Evolutionary conservation across 2,113 vertebrate species (phyloP), one percentile per base, ranked within the genome.

Genomic region (Smithornis capensis): DNA sequence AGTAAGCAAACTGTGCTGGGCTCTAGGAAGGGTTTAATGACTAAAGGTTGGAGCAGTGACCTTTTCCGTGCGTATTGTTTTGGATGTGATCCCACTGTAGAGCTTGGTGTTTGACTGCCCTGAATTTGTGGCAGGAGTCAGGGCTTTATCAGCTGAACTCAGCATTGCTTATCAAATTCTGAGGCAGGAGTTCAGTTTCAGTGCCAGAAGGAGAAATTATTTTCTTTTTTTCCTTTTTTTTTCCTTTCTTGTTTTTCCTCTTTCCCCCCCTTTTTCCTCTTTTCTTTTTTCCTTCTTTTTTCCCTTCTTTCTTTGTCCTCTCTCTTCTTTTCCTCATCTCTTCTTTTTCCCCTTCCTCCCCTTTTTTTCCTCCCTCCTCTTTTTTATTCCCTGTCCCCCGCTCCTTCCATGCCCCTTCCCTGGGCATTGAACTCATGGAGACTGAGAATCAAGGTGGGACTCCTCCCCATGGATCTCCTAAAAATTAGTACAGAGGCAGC

Each of bases 21-120:
- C 60, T 93, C 31, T 60, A 57, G 83, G 69, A 94, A 84, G 76
- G 77, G 53, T 45, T 93, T 94, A 87, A 93, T 45, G 80, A 65
- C 57, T 56, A 95, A 97, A 93, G 80, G 89, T 76, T 91, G 83
- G 57, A 92, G 69, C 62, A 37, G 28, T 94, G 96, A 95, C 93
- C 92, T 95, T 94, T 95, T 93, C 86, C 65, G 44, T 0, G 0
- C 77, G 76, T 49, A 9, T 47, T 90, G 49, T 56, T 90, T 62
- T 50, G 91, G 60, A 62, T 78, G 53, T 33, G 68, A 92, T 90
- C 57, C 69, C 83, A 31, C 76, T 19, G 8, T 50, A 55, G 45
- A 87, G 69, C 70, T 81, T 83, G 49, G 28, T 81, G 53, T 87
- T 71, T 69, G 69, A 37, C 67, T 71, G 88, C 53, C 31, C 69